Evolutionary conservation across 2,113 vertebrate genomes (phyloP).

Genomic region (Aphyosemion australe): DNA sequence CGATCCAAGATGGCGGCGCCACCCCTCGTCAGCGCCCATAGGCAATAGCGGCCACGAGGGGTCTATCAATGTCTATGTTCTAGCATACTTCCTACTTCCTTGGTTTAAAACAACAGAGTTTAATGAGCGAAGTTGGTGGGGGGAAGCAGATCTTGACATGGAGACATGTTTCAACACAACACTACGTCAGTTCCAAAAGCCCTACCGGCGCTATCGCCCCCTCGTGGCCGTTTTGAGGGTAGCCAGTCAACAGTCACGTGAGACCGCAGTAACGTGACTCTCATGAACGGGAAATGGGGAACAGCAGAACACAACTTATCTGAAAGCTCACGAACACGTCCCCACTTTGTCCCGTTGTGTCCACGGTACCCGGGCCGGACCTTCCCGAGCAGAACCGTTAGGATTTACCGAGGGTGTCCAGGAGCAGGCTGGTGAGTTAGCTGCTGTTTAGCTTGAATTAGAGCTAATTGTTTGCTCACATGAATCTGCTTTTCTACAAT

Average conservation of each 20-base stretch:
- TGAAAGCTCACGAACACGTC: conserved; percentile 7
- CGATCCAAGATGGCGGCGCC: too few relatives aligned
- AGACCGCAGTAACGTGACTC: conserved; percentile 64
- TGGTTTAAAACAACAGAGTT: too few relatives aligned
- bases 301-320: conserved; percentile 23
- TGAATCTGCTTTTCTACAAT: neutral
- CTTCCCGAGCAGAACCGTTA: neutral
- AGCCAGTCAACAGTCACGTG: conserved; percentile 48
- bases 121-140: too few relatives aligned
- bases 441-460: neutral
- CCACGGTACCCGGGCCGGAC: conserved; percentile 6
- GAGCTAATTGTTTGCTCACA: neutral
- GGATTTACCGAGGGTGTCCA: neutral
- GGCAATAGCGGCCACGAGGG: too few relatives aligned
- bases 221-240: conserved; percentile 13
- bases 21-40: too few relatives aligned
- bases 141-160: too few relatives aligned
- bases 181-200: too few relatives aligned
- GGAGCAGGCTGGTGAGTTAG: conserved; percentile 30
- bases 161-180: neutral
- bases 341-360: neutral
- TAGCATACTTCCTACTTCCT: too few relatives aligned
- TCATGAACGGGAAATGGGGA: conserved; percentile 62
- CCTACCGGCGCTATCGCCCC: neutral
- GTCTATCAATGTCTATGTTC: too few relatives aligned